Base-by-base conservation (phyloP, 2,888 invertebrate species). In the Parnassius mnemosyne region DNA sequence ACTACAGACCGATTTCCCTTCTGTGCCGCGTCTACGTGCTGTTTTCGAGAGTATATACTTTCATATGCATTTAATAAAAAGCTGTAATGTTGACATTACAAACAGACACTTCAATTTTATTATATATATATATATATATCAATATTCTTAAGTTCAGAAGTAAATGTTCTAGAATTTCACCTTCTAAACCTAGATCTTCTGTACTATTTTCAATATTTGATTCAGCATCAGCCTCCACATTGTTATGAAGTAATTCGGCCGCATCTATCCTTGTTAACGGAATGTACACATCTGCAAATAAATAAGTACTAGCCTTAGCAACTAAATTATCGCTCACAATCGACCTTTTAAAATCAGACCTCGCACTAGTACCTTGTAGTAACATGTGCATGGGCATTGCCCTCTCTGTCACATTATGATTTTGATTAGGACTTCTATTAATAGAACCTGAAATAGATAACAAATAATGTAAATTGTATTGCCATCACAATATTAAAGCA, bases 261-360 rank as follows among this genome's bases (percentile, higher is more conserved):
- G 79, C 74, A 60, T 91, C 86, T 69, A 91, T 85, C 64, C 90
- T 80, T 9, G 85, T 86, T 20, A 91, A 66, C 0, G 89, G 89
- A 65, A 91, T 89, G 69, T 86, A 87, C 2, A 87, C 80, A 79
- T 89, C 89, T 90, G 79, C 9, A 81, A 83, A 20, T n/a, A 57
- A 58, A 47, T 25, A 25, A 3, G 7, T 25, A 25, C 25, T 25
- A 25, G 25, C 25, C 25, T 25, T 25, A 25, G 25, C 25, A 3
- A 25, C 25, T 25, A 7, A 25, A 3, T 25, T 3, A 25, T 25
- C 25, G 3, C 5, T 25, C 25, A 25, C 5, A 25, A 3, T 25
- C 25, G 3, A 3, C 25, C 3, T 3, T 25, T 25, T 3, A 25
- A 25, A 25, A 25, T 25, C 25, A 25, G 25, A 25, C 5, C 25